Evolutionary conservation across 2,888 invertebrate genomes (phyloP), one percentile per base, ranked within the genome.

Genomic region (Lamproptera curius): DNA sequence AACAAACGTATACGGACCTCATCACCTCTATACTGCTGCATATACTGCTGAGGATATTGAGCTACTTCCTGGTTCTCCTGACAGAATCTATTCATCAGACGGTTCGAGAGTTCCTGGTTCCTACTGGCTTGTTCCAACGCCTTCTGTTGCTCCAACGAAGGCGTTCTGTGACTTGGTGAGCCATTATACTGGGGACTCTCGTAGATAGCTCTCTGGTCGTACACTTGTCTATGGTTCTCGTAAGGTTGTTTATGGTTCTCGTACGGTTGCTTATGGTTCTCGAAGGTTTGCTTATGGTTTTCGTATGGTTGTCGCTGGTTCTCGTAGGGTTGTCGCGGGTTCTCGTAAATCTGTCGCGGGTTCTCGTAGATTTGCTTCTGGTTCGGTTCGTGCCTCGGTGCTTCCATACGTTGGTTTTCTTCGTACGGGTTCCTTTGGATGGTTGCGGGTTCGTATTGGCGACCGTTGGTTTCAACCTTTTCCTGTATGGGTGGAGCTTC

Each of bases 1-100:
- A n/a, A n/a, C n/a, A n/a, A n/a, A n/a, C n/a, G n/a, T 36, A 8
- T 14, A 49, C 51, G 13, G 52, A 76, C 78, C 67, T 79, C 78
- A 11, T 76, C 74, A 52, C 61, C 64, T 44, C 76, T 67, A 49
- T 68, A 69, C 17, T 58, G 60, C 40, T 72, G 62, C 1, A 56
- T 50, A 52, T 73, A 80, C 13, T 39, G 36, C 14, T 45, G 47
- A 2, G 57, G 58, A 31, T 65, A 68, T 13, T 64, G 67, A 6
- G 46, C 40, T 17, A 63, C 42, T 6, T 74, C 73, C 2, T 65
- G 65, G 1, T 51, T 59, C 1, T 71, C 75, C 41, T 66, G 63
- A 59, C 57, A 61, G 57, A 58, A 51, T 50, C 61, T 49, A 58
- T 57, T 62, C 20, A 55, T 41, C 40, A 35, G 3, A 36, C 55